Conservation (phyloP, 53 echinoderm and acorn worm species). For the Echinometra lucunter region DNA sequence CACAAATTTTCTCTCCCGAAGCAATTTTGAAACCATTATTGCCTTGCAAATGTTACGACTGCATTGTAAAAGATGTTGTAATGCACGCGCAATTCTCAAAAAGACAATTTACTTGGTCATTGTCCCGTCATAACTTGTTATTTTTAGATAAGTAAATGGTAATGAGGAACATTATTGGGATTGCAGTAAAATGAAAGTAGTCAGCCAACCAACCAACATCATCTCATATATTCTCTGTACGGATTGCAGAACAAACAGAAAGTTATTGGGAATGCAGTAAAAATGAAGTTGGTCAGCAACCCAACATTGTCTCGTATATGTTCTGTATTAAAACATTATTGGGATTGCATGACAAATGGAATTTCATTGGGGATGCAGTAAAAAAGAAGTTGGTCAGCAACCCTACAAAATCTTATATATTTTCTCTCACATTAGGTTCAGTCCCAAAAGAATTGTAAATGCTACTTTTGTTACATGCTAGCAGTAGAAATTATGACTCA, state of each 20-base stretch:
- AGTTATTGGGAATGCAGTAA: too few relatives aligned
- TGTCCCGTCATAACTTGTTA: neutral
- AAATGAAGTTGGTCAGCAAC: too few relatives aligned
- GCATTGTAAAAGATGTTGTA: neutral
- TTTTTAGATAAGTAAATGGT: neutral
- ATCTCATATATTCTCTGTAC: too few relatives aligned
- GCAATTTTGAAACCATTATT: neutral
- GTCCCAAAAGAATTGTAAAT: neutral
- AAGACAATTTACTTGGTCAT: neutral
- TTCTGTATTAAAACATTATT: too few relatives aligned
- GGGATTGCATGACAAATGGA: too few relatives aligned
- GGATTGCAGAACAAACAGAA: too few relatives aligned
- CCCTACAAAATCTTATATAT: too few relatives aligned
- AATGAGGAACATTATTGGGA: neutral
- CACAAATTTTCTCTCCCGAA: too few relatives aligned
- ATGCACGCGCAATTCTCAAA: neutral
- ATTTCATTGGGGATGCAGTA: neutral
- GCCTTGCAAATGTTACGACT: neutral
- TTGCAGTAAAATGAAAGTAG: neutral
- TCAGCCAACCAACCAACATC: neutral
- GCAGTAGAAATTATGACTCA: too few relatives aligned
- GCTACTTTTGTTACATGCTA: too few relatives aligned
- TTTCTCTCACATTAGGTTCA: neutral
- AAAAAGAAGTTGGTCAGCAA: neutral
- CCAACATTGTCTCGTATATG: too few relatives aligned